Conservation (phyloP, 2,888 invertebrate species). For the Dione juno region DNA sequence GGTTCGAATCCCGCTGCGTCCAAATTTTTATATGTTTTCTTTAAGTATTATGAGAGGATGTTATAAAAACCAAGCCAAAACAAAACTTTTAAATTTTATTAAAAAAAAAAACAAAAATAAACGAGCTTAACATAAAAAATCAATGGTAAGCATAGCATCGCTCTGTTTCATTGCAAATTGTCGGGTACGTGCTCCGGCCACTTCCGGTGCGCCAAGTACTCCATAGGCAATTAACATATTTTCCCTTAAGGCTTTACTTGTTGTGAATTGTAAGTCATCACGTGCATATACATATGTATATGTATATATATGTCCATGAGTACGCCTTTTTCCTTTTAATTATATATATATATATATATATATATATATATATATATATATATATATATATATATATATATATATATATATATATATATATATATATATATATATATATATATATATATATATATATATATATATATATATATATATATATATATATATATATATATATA, state of each 20-base stretch:
- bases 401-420: too few species aligned
- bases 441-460: too few species aligned
- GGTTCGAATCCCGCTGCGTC: too few species aligned
- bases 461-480: too few species aligned
- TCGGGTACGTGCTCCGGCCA: background rate
- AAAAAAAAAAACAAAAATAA: background rate
- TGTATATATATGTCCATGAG: background rate
- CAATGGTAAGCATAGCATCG: background rate
- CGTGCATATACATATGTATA: background rate
- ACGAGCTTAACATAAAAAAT: background rate
- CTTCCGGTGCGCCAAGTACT: constrained; percentile 20
- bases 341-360: too few species aligned
- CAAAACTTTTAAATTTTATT: background rate
- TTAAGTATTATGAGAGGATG: too few species aligned
- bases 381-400: too few species aligned
- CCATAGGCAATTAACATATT: constrained; percentile 17
- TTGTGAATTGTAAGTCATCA: constrained; percentile 16
- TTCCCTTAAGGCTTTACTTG: constrained; percentile 17
- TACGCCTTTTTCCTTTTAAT: too few species aligned
- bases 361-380: too few species aligned
- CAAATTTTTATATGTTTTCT: too few species aligned
- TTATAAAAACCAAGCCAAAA: background rate
- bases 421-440: too few species aligned
- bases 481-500: too few species aligned
- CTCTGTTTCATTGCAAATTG: constrained; percentile 25